phyloP scores from a whole-genome alignment of 2,113 vertebrate genomes.

The Rhipidura dahli region DNA sequence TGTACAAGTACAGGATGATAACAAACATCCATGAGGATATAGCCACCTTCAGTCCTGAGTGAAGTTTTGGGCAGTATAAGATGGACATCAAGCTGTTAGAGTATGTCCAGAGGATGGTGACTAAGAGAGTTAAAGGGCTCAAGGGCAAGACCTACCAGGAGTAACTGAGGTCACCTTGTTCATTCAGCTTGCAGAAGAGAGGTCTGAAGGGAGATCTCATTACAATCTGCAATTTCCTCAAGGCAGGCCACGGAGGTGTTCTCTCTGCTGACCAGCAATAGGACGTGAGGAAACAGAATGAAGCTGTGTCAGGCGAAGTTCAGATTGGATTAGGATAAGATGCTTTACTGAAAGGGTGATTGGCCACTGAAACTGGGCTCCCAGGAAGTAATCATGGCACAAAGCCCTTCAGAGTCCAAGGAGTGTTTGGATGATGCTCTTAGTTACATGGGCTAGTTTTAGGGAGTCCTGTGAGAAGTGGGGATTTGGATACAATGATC shows the following conservation, averaged over 20 bases:
- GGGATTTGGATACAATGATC: neutral
- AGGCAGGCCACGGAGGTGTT: rapidly evolving
- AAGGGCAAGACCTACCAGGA: neutral
- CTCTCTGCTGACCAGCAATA: neutral
- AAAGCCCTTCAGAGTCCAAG: neutral
- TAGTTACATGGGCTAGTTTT: neutral
- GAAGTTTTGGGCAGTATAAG: neutral
- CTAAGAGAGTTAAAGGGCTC: neutral
- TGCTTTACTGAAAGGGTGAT: neutral
- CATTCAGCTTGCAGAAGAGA: neutral
- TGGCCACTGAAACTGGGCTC: neutral
- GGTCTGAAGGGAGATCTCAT: neutral
- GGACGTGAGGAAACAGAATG: rapidly evolving
- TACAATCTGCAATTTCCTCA: neutral
- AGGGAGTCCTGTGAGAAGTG: neutral
- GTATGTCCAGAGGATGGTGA: neutral
- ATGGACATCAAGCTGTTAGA: neutral
- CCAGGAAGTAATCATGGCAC: neutral
- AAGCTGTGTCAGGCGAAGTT: neutral
- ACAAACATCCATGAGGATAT: neutral
- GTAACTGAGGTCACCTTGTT: neutral
- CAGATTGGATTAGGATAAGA: neutral
- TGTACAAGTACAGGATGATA: neutral
- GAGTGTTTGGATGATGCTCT: neutral
- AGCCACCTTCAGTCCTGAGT: neutral